These are phyloP conservation scores for Lithophane semibrunnea DNA, from an alignment of 2,888 invertebrate species.

Conservation along the genomic window DNA sequence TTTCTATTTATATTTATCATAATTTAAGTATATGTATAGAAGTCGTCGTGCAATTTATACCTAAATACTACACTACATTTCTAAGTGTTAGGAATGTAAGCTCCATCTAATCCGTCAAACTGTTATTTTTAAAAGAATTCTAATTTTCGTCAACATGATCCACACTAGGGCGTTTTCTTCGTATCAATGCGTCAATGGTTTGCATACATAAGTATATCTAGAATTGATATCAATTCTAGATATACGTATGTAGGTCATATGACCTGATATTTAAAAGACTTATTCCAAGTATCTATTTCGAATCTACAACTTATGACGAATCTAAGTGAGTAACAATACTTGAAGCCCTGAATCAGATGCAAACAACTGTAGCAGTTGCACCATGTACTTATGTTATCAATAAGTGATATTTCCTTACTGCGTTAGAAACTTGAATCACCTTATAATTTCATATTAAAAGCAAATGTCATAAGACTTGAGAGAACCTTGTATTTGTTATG, in stretches of 20 bases:
- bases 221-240: background rate
- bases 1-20: background rate
- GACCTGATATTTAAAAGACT: background rate
- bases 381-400: constrained; percentile 24
- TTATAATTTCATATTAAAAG: constrained; percentile 13
- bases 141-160: background rate
- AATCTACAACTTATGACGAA: constrained; percentile 29
- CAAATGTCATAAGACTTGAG: constrained; percentile 20
- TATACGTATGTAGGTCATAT: background rate
- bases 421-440: constrained; percentile 10
- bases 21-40: background rate
- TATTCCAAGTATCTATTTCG: background rate
- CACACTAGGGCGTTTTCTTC: background rate
- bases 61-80: background rate
- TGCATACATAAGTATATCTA: background rate
- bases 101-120: background rate
- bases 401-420: constrained; percentile 28
- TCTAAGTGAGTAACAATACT: constrained; percentile 14
- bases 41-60: background rate
- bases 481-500: constrained; percentile 38
- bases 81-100: background rate
- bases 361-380: constrained; percentile 19
- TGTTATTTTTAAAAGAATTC: background rate
- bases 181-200: background rate
- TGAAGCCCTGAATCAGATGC: constrained; percentile 23